phyloP scores from a whole-genome alignment of 2,888 invertebrate species.

The Flabesymbios commensalis region DNA sequence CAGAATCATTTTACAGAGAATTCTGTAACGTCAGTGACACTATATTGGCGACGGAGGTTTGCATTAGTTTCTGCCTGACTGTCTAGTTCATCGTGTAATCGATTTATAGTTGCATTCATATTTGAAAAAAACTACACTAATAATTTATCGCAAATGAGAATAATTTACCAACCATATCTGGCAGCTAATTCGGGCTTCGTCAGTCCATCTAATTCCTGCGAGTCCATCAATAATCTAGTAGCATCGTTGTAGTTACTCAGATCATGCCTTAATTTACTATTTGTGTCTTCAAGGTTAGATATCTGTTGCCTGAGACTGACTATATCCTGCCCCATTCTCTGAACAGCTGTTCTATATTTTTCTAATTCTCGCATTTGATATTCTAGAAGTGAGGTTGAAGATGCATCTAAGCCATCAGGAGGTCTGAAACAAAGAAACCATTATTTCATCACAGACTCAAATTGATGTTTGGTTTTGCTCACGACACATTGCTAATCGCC shows the following conservation, averaged over 20 bases:
- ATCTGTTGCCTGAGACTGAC: conserved; percentile 42
- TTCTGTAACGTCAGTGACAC: no score
- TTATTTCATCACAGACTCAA: no score
- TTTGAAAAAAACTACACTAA: no score
- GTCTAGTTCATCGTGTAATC: no score
- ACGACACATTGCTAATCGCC: no score
- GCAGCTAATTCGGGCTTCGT: conserved; percentile 51
- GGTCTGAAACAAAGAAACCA: no score
- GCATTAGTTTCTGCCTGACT: no score
- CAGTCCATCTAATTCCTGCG: conserved; percentile 50
- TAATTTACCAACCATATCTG: conserved; percentile 48
- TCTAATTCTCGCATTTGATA: conserved; percentile 53
- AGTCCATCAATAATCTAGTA: conserved; percentile 49
- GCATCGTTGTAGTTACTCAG: conserved; percentile 48
- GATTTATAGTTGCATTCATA: no score
- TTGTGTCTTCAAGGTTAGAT: conserved; percentile 44
- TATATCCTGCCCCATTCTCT: conserved; percentile 58
- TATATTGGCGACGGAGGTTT: no score
- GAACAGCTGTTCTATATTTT: conserved; percentile 52
- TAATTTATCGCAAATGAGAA: no score
- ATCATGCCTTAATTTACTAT: conserved; percentile 46
- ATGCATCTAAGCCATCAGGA: conserved; percentile 14
- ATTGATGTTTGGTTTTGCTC: no score
- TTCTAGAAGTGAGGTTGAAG: conserved; percentile 40
- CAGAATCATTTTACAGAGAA: no score